Evolutionary conservation across 2,113 vertebrate genomes (phyloP).

Genomic region (Cavia aperea): DNA sequence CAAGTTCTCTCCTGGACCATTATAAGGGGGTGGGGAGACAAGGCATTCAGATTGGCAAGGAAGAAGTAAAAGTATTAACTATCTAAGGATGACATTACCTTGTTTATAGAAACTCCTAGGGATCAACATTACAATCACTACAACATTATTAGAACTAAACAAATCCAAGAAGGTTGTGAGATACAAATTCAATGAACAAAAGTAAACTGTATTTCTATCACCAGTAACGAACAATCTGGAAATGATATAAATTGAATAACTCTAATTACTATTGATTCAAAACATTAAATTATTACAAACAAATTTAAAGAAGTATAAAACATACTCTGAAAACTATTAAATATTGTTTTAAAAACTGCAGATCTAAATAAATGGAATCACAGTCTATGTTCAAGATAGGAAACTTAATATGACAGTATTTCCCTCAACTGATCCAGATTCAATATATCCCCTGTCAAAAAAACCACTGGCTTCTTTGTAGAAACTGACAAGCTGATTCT

Average conservation of each 20-base stretch:
- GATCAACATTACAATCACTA: not conserved
- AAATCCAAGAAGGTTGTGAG: not conserved
- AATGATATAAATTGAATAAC: not conserved
- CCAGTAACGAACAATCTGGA: not conserved
- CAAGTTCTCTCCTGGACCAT: too few species aligned
- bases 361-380: not conserved
- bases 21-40: not conserved
- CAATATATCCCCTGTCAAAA: not conserved
- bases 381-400: not conserved
- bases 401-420: not conserved
- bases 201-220: not conserved
- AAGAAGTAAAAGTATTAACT: not conserved
- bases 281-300: not conserved
- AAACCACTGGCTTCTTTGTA: not conserved
- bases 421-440: not conserved
- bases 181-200: not conserved
- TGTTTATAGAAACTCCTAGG: not conserved
- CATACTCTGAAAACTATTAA: not conserved
- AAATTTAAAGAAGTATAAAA: not conserved
- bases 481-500: not conserved
- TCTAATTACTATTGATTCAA: not conserved
- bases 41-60: not conserved
- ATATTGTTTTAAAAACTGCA: not conserved
- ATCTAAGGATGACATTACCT: not conserved
- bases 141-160: not conserved